Evolutionary conservation across 2,113 vertebrate species (phyloP).

Genomic region (Pagrus major): DNA sequence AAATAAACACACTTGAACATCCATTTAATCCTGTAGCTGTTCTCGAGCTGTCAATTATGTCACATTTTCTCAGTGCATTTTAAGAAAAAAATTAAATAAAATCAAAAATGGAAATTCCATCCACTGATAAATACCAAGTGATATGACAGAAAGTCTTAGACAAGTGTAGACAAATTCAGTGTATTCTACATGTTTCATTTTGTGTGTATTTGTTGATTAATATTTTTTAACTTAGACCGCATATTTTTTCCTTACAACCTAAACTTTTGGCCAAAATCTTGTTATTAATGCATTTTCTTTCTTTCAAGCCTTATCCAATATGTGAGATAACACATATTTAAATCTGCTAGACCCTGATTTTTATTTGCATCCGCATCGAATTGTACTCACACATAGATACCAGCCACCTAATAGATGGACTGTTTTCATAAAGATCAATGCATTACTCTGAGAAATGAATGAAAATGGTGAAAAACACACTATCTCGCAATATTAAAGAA

Average conservation of each 20-base stretch:
- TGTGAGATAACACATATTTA: too few species aligned
- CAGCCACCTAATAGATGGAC: too few species aligned
- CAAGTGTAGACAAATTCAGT: neutral
- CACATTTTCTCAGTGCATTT: neutral
- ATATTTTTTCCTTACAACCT: neutral
- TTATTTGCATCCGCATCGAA: too few species aligned
- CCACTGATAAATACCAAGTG: neutral
- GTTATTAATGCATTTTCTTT: neutral
- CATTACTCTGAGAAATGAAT: too few species aligned
- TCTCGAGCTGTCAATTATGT: neutral
- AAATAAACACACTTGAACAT: neutral
- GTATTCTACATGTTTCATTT: neutral
- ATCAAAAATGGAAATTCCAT: neutral
- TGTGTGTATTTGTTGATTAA: neutral
- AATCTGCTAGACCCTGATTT: too few species aligned
- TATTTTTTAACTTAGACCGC: neutral
- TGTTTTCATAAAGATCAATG: too few species aligned
- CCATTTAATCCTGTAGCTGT: neutral
- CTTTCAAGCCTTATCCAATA: too few species aligned
- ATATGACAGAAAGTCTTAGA: neutral
- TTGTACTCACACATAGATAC: too few species aligned
- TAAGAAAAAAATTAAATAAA: neutral
- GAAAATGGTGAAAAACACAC: too few species aligned
- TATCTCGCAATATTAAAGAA: too few species aligned
- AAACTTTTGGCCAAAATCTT: neutral